These are phyloP conservation scores for Asbolus verrucosus DNA, from an alignment of 1,140 invertebrate genomes.

Conservation along the genomic window DNA sequence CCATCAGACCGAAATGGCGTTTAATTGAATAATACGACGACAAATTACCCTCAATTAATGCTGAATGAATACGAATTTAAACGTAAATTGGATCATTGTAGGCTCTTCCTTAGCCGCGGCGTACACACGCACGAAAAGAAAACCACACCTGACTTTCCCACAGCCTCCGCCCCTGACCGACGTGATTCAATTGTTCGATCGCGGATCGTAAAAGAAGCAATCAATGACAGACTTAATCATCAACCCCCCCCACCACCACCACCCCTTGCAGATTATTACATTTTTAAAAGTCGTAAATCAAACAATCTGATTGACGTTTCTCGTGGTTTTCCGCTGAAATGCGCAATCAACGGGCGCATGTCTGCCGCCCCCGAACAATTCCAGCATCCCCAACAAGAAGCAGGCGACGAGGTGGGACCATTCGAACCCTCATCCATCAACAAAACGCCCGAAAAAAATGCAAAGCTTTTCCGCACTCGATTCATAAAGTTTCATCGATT, in stretches of 20 bases:
- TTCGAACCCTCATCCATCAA: not conserved
- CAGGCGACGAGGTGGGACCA: not conserved
- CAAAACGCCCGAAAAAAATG: too few species aligned
- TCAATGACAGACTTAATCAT: too few species aligned
- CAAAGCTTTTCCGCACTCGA: too few species aligned
- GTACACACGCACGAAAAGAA: conserved; percentile 1
- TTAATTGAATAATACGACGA: conserved; percentile 46
- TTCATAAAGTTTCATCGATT: too few species aligned
- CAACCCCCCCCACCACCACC: not conserved
- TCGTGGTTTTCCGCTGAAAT: conserved; percentile 20
- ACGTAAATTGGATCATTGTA: conserved; percentile 29
- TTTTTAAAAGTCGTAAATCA: conserved; percentile 27
- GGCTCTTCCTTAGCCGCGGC: not conserved
- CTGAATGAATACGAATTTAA: conserved; percentile 45
- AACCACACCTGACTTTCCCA: not conserved
- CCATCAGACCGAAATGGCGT: not conserved
- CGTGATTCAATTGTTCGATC: too few species aligned
- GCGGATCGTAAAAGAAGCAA: too few species aligned
- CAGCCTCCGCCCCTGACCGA: too few species aligned
- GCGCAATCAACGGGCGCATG: conserved; percentile 12
- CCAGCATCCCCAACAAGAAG: conserved; percentile 10
- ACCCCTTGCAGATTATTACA: not conserved
- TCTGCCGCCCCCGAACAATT: conserved; percentile 1
- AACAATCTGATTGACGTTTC: conserved; percentile 15
- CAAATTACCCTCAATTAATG: conserved; percentile 46